A percentile compares a stretch with the other conserved stretches of the same genome.
Conservation (phyloP, 2,113 vertebrate species). For the Paralichthys olivaceus region DNA sequence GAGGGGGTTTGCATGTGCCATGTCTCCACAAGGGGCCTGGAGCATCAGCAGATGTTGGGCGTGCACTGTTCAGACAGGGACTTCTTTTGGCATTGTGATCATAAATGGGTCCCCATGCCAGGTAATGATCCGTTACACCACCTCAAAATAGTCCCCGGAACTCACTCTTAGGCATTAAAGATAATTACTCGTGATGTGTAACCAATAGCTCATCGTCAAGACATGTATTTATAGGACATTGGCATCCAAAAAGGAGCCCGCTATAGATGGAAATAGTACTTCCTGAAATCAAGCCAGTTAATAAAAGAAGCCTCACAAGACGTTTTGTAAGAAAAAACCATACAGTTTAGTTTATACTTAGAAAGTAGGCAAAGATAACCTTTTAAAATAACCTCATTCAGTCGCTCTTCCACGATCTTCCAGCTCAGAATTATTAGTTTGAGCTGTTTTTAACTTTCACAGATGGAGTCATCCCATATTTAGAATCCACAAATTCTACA, state of each 20-base stretch:
- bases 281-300: neutral
- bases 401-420: neutral
- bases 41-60: slow-evolving; percentile 12
- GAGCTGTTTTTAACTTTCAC: neutral
- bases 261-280: slow-evolving; percentile 16
- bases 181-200: slow-evolving; percentile 39
- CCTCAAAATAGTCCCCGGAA: slow-evolving; percentile 50
- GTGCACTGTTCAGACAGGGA: slow-evolving; percentile 17
- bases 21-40: slow-evolving; percentile 18
- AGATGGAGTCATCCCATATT: neutral
- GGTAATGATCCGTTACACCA: slow-evolving; percentile 46
- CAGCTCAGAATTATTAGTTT: neutral
- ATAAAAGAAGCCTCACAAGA: slow-evolving; percentile 26
- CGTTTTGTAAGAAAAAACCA: neutral
- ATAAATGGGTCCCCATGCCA: slow-evolving; percentile 9
- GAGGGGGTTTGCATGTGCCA: too few species aligned
- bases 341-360: slow-evolving; percentile 6
- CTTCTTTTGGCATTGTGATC: slow-evolving; percentile 50
- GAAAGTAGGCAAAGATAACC: neutral
- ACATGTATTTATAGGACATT: slow-evolving; percentile 45
- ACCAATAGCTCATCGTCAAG: slow-evolving; percentile 30
- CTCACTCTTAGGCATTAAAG: slow-evolving; percentile 27
- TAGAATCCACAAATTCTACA: neutral
- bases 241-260: slow-evolving; percentile 21
- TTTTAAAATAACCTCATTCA: neutral